phyloP scores from a whole-genome alignment of 2,797 vertebrate species.

The Scolopax rusticola region DNA sequence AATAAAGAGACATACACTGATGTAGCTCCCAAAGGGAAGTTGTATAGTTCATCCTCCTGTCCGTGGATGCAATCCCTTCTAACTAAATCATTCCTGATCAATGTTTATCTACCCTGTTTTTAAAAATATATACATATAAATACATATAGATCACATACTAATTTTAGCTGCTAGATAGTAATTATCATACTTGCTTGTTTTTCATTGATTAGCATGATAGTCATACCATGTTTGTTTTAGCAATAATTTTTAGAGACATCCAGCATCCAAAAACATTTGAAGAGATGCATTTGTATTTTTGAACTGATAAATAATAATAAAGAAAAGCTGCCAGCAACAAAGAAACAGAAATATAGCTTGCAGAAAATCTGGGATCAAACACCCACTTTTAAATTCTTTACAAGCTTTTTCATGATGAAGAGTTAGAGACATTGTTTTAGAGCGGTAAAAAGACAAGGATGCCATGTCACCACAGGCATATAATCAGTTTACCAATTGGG shows the following conservation, averaged over 20 bases:
- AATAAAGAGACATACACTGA: neutral
- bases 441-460: neutral
- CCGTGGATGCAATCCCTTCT: neutral
- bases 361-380: neutral
- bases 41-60: neutral
- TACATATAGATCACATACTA: neutral
- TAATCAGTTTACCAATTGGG: conserved; percentile 29
- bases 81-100: neutral
- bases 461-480: neutral
- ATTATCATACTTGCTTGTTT: neutral
- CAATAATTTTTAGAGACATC: neutral
- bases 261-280: neutral
- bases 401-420: neutral
- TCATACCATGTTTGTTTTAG: neutral
- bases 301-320: neutral
- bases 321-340: neutral
- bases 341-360: neutral
- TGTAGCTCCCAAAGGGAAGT: neutral
- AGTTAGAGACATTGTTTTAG: neutral
- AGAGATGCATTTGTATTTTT: neutral
- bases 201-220: neutral
- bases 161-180: neutral
- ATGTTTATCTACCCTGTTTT: neutral
- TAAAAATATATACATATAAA: neutral
- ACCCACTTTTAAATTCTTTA: neutral